Conservation (phyloP, 2,113 vertebrate genomes). For the Scomber colias region DNA sequence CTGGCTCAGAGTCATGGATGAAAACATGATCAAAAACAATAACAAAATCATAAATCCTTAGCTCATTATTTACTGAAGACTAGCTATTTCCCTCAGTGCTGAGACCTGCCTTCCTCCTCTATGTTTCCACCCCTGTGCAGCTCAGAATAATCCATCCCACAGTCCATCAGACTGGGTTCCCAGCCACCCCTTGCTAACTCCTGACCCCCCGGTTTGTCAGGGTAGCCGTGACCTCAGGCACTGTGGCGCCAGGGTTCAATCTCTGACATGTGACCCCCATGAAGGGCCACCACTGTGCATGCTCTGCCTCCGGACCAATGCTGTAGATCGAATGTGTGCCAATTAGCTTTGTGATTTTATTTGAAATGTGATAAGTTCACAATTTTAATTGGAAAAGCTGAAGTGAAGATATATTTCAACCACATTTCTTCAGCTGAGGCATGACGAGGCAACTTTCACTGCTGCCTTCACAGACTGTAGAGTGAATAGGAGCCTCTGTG, state of each 20-base stretch:
- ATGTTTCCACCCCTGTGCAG: slow-evolving; percentile 14
- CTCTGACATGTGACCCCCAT: slow-evolving; percentile 65
- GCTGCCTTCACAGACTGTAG: not conserved
- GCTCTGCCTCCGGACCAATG: slow-evolving; percentile 11
- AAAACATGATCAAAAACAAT: too few relatives aligned
- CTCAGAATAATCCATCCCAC: slow-evolving; percentile 51
- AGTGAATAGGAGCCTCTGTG: too few relatives aligned
- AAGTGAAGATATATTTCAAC: too few relatives aligned
- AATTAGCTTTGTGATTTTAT: not conserved
- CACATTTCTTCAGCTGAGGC: not conserved
- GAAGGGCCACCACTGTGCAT: slow-evolving; percentile 48
- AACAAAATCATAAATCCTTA: not conserved
- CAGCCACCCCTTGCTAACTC: slow-evolving; percentile 55
- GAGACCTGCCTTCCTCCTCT: not conserved
- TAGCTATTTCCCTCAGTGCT: too few relatives aligned
- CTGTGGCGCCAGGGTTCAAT: slow-evolving; percentile 65
- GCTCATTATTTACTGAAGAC: too few relatives aligned
- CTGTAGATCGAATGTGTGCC: not conserved
- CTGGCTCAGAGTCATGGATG: too few relatives aligned
- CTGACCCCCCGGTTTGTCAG: slow-evolving; percentile 58
- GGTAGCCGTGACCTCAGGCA: slow-evolving; percentile 61
- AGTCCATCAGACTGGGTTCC: slow-evolving; percentile 28
- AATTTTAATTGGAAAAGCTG: not conserved
- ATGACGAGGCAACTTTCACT: not conserved
- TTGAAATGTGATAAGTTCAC: not conserved